These are phyloP conservation scores for Galeopterus variegatus DNA, from an alignment of 2,113 vertebrate species.

Conservation along the genomic window DNA sequence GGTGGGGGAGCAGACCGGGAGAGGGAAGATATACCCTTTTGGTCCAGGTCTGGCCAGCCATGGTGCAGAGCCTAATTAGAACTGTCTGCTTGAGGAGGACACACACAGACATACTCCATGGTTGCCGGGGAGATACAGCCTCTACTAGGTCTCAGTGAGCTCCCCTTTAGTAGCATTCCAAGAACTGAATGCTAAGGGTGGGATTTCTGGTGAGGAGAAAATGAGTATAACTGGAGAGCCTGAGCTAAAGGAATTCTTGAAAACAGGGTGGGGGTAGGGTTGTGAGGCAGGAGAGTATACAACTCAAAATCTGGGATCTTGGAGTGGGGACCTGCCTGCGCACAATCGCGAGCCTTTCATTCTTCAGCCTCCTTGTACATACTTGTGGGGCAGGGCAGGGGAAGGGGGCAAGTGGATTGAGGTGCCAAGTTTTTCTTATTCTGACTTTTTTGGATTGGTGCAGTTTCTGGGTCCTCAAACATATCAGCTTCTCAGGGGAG, in stretches of 20 bases:
- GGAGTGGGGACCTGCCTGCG: not conserved
- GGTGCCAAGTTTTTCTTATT: slow-evolving; percentile 9
- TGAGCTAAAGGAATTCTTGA: not conserved
- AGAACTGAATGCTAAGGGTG: not conserved
- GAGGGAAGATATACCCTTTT: not conserved
- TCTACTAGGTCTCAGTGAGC: not conserved
- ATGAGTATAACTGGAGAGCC: not conserved
- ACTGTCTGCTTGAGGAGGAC: not conserved
- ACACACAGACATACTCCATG: not conserved
- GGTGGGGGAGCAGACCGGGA: not conserved
- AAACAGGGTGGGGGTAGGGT: not conserved
- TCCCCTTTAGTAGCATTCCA: not conserved
- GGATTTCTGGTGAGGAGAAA: slow-evolving; percentile 40
- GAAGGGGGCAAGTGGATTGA: not conserved
- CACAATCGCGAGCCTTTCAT: not conserved
- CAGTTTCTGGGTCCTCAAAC: not conserved
- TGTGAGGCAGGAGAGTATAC: not conserved
- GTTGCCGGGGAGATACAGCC: slow-evolving; percentile 3
- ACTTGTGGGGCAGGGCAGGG: not conserved
- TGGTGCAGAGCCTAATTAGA: slow-evolving; percentile 6
- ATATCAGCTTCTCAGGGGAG: not conserved
- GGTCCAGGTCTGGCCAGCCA: not conserved
- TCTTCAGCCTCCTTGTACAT: not conserved
- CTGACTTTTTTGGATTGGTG: slow-evolving; percentile 31
- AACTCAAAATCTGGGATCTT: not conserved